phyloP scores from a whole-genome alignment of 2,113 vertebrate genomes.

The Caretta caretta region DNA sequence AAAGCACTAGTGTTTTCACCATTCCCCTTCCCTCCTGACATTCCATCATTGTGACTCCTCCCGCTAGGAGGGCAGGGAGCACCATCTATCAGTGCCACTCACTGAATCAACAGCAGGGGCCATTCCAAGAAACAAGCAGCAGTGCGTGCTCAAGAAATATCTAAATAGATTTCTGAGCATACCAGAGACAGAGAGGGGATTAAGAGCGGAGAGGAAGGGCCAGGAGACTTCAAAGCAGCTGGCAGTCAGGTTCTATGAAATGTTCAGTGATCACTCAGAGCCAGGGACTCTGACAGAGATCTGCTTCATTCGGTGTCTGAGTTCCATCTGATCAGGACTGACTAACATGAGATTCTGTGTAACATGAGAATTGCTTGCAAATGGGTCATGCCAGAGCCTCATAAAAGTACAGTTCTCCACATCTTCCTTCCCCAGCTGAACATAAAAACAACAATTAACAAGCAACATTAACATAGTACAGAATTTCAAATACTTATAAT shows the following conservation, averaged over 20 bases:
- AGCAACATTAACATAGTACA: not conserved
- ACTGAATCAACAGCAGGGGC: not conserved
- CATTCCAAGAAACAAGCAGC: not conserved
- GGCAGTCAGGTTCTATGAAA: not conserved
- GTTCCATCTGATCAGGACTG: not conserved
- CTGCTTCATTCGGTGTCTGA: not conserved
- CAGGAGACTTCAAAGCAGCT: accelerated
- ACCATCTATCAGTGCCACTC: not conserved
- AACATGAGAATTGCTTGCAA: not conserved
- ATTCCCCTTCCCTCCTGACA: not conserved
- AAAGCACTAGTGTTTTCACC: not conserved
- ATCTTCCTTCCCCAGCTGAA: not conserved
- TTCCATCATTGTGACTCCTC: not conserved
- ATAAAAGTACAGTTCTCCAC: not conserved
- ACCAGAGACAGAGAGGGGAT: not conserved
- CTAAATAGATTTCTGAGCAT: not conserved
- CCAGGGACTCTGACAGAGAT: not conserved
- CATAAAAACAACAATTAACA: not conserved
- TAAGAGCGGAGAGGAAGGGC: not conserved
- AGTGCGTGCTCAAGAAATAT: not conserved
- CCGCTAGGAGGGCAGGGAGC: not conserved
- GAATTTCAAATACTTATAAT: not conserved
- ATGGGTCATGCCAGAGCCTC: not conserved
- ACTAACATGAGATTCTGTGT: not conserved
- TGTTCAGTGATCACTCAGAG: not conserved